A percentile compares a stretch with the other conserved stretches of the same genome.
These are phyloP conservation scores for Cryptus armator DNA, from an alignment of 2,888 invertebrate species.

Conservation along the genomic window DNA sequence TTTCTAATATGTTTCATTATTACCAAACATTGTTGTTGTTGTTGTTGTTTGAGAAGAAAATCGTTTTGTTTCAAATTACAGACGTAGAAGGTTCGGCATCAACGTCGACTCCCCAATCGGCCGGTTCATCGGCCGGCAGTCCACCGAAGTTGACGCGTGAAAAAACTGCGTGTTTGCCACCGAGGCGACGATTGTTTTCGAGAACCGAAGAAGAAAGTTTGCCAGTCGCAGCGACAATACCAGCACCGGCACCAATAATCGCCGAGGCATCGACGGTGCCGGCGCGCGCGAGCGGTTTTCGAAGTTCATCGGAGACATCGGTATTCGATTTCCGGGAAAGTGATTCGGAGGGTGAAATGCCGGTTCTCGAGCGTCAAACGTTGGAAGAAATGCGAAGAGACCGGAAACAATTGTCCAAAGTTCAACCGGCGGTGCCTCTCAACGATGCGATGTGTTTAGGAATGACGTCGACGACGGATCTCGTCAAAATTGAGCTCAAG, in stretches of 20 bases:
- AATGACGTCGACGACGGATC: slow-evolving; percentile 80
- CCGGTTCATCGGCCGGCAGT: slow-evolving; percentile 82
- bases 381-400: slow-evolving; percentile 89
- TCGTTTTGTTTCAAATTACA: slow-evolving; percentile 35
- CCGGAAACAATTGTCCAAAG: slow-evolving; percentile 88
- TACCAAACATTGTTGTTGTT: too few relatives aligned
- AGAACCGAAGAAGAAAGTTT: slow-evolving; percentile 86
- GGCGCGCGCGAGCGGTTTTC: slow-evolving; percentile 85
- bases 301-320: slow-evolving; percentile 88
- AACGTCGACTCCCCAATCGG: slow-evolving; percentile 80
- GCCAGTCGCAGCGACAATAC: slow-evolving; percentile 74
- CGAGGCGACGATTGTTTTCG: slow-evolving; percentile 87
- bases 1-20: too few relatives aligned
- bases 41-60: background rate
- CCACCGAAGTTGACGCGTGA: slow-evolving; percentile 86
- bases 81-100: slow-evolving; percentile 76
- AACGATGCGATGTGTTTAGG: slow-evolving; percentile 81
- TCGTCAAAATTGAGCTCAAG: slow-evolving; percentile 82
- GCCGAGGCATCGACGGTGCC: slow-evolving; percentile 79
- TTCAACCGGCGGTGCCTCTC: slow-evolving; percentile 86
- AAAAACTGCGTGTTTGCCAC: slow-evolving; percentile 81
- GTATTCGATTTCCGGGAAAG: slow-evolving; percentile 89
- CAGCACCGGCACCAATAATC: slow-evolving; percentile 78
- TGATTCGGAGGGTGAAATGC: slow-evolving; percentile 88
- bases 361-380: slow-evolving; percentile 88